Percentiles rank a stretch among this genome's conserved stretches.
phyloP scores from a whole-genome alignment of 2,797 vertebrate species.

The Lepilemur septentrionalis region DNA sequence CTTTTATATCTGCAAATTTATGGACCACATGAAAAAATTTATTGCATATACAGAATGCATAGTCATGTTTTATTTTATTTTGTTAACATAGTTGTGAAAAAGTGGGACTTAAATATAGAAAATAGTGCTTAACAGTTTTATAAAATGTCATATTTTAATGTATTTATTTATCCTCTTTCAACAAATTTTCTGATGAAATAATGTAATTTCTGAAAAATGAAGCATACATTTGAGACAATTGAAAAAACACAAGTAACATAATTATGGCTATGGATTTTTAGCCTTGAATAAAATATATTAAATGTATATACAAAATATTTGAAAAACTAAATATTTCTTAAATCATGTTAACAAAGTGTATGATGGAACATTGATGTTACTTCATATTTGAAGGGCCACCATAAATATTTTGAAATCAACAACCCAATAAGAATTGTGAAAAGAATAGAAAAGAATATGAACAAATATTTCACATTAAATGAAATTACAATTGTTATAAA shows the following conservation, averaged over 20 bases:
- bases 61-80: not conserved
- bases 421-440: not conserved
- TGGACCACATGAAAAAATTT: not conserved
- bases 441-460: not conserved
- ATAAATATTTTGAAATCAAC: not conserved
- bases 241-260: not conserved
- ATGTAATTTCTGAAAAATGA: not conserved
- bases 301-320: not conserved
- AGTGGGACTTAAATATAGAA: not conserved
- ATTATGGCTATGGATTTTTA: not conserved
- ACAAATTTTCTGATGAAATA: not conserved
- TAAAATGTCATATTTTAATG: not conserved
- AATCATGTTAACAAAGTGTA: not conserved
- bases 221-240: not conserved
- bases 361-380: not conserved
- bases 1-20: not conserved
- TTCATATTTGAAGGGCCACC: not conserved
- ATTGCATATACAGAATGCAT: not conserved
- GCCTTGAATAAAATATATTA: not conserved
- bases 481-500: not conserved
- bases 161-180: not conserved
- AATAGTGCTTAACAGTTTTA: not conserved
- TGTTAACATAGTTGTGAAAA: not conserved
- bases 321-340: not conserved
- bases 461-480: not conserved